These are phyloP conservation scores for Montipora capricornis DNA, from an alignment of 64 coral and sea anemone species.

Conservation along the genomic window DNA sequence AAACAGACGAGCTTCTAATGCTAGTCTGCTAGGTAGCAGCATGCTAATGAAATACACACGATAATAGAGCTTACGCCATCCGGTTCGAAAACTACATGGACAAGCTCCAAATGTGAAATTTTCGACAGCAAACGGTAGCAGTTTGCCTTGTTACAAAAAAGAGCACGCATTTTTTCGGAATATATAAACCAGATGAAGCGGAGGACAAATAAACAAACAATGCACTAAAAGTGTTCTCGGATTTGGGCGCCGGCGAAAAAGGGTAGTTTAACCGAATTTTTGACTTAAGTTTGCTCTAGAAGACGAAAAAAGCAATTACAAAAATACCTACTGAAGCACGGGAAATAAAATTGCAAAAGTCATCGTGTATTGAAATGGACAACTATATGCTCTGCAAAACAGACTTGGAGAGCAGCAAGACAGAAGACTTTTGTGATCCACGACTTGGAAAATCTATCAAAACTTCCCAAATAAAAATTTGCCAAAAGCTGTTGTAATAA, in stretches of 20 bases:
- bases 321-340: background rate
- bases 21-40: too few relatives aligned
- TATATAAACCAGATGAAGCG: background rate
- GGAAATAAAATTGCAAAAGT: background rate
- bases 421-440: background rate
- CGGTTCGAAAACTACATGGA: background rate
- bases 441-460: background rate
- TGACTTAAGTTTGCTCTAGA: background rate
- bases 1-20: too few relatives aligned
- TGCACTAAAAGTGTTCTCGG: background rate
- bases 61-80: conserved; percentile 1
- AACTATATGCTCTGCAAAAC: background rate
- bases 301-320: background rate
- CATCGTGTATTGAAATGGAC: background rate
- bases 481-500: background rate
- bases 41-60: too few relatives aligned
- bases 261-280: background rate
- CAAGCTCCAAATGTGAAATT: background rate
- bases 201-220: background rate
- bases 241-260: background rate
- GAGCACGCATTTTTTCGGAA: conserved; percentile 5
- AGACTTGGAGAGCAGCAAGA: background rate
- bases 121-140: background rate
- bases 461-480: background rate
- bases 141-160: background rate